A percentile compares a stretch with the other conserved stretches of the same genome.
Conservation (phyloP, 2,797 vertebrate species). For the Heliangelus exortis region DNA sequence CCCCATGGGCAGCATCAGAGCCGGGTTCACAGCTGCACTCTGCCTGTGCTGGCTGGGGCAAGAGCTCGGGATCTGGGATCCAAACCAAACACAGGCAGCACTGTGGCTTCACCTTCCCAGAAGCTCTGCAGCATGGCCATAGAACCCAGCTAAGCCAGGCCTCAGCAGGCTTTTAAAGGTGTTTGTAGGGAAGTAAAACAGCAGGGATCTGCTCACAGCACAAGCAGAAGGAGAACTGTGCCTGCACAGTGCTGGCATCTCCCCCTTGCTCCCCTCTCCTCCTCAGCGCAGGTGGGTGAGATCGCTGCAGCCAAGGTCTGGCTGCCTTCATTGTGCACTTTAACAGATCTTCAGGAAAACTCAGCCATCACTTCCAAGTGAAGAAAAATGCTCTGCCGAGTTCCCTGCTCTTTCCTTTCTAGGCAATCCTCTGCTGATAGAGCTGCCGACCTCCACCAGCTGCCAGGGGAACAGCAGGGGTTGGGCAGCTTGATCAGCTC, state of each 20-base stretch:
- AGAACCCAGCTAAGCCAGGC: background rate
- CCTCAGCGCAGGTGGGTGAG: rapidly evolving
- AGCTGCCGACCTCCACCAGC: rapidly evolving
- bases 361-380: background rate
- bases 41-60: background rate
- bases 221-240: background rate
- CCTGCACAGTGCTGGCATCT: rapidly evolving
- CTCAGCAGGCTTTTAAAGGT: background rate
- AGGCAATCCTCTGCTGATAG: background rate
- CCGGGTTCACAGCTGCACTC: background rate
- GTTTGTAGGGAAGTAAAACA: background rate
- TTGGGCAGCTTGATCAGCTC: background rate
- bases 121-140: background rate
- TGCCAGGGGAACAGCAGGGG: background rate
- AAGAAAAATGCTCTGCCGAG: background rate
- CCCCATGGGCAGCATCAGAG: background rate
- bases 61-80: background rate
- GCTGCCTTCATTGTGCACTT: background rate
- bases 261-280: background rate
- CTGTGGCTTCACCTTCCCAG: background rate
- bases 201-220: background rate
- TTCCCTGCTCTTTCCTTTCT: background rate
- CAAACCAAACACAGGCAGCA: background rate
- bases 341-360: background rate
- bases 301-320: background rate